These are phyloP conservation scores for Calameuta filiformis DNA, from an alignment of 2,888 invertebrate genomes.

Conservation along the genomic window DNA sequence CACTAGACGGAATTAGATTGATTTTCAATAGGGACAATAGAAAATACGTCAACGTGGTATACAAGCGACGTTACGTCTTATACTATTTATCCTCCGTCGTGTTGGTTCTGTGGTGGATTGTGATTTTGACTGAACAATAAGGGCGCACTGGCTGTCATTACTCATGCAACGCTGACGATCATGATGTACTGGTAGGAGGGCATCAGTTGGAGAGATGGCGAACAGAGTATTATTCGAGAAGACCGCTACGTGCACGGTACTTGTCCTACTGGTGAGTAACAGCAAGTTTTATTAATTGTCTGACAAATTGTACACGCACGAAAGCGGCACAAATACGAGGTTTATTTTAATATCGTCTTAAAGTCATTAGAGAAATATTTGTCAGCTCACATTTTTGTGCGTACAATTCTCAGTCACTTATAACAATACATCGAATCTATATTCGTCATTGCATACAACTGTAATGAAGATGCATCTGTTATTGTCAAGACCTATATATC, in stretches of 20 bases:
- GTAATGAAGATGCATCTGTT: background rate
- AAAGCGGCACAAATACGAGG: background rate
- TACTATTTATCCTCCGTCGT: background rate
- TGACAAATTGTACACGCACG: background rate
- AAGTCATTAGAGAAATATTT: too few relatives aligned
- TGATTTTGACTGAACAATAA: background rate
- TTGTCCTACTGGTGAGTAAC: conserved; percentile 60
- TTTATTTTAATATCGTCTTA: background rate
- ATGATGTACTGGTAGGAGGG: conserved; percentile 55
- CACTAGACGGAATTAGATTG: background rate
- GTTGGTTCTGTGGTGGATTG: conserved; percentile 2
- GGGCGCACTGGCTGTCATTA: background rate
- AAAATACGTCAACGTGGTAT: background rate
- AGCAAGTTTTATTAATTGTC: background rate
- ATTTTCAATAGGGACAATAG: background rate
- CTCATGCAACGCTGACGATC: conserved; percentile 36
- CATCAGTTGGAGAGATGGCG: conserved; percentile 57
- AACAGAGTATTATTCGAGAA: conserved; percentile 53
- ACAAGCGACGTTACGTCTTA: background rate
- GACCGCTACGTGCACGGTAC: conserved; percentile 57
- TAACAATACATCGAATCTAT: too few relatives aligned
- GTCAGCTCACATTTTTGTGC: too few relatives aligned
- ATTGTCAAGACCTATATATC: background rate
- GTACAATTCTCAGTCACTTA: too few relatives aligned
- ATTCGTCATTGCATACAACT: background rate